Evolutionary conservation across 2,797 vertebrate genomes (phyloP).

Genomic region (Syngnathus acus): DNA sequence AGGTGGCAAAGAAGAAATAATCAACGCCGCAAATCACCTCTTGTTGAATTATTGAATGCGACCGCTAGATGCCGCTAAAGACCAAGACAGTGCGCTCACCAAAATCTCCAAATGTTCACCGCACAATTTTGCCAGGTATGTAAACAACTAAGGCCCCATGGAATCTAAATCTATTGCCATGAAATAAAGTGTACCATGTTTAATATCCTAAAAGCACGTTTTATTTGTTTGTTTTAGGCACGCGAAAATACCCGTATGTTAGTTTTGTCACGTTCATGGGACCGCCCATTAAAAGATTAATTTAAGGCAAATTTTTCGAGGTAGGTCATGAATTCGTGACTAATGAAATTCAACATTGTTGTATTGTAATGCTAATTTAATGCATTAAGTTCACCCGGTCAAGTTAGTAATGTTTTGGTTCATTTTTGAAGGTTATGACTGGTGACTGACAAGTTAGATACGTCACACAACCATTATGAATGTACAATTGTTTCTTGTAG

Average conservation of each 20-base stretch:
- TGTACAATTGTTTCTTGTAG: not conserved
- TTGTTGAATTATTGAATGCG: not conserved
- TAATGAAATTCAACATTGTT: not conserved
- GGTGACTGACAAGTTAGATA: not conserved
- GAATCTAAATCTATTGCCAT: too few relatives aligned
- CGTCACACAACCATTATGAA: not conserved
- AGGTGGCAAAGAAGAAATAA: not conserved
- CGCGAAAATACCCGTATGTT: not conserved
- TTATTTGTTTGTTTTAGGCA: too few relatives aligned
- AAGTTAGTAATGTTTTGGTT: not conserved
- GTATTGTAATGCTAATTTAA: not conserved
- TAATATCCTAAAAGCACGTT: too few relatives aligned
- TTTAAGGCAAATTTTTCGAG: not conserved
- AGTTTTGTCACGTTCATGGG: not conserved
- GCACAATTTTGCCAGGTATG: too few relatives aligned
- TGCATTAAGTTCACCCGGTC: not conserved
- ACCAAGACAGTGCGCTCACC: not conserved
- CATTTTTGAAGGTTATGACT: not conserved
- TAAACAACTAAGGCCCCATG: too few relatives aligned
- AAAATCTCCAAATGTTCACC: not conserved
- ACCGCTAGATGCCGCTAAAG: conserved; percentile 1
- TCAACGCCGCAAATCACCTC: not conserved
- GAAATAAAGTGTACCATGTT: too few relatives aligned
- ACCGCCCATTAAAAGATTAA: not conserved
- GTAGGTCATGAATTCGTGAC: not conserved